A percentile compares a stretch with the other conserved stretches of the same genome.
phyloP scores from a whole-genome alignment of 2,113 vertebrate genomes.

The Pagrus major region DNA sequence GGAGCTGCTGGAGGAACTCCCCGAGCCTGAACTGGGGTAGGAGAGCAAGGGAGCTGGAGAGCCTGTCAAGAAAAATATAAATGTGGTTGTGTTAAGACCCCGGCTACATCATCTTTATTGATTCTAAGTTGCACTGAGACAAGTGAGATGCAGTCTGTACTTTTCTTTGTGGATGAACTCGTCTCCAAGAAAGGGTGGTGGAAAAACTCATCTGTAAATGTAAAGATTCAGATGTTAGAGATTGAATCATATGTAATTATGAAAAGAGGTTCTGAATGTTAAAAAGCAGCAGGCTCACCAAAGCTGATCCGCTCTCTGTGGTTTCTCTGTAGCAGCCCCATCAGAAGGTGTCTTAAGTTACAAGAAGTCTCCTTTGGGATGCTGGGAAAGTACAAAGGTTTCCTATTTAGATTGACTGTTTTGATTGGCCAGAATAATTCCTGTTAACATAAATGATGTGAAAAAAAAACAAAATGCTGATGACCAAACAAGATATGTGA shows the following conservation, averaged over 20 bases:
- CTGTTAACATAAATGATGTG: background rate
- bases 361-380: slow-evolving; percentile 94
- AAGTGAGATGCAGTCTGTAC: slow-evolving; percentile 80
- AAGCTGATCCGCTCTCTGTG: slow-evolving; percentile 93
- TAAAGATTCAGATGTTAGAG: slow-evolving; percentile 4
- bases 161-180: slow-evolving; percentile 90
- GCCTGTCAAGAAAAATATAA: slow-evolving; percentile 78
- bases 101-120: background rate
- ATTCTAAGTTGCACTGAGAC: background rate
- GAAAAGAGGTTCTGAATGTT: background rate
- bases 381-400: slow-evolving; percentile 77
- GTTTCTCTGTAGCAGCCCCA: slow-evolving; percentile 92
- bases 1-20: slow-evolving; percentile 92
- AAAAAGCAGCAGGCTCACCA: slow-evolving; percentile 80
- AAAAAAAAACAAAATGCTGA: background rate
- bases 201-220: slow-evolving; percentile 92
- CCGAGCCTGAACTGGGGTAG: slow-evolving; percentile 89
- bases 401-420: background rate
- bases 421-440: background rate
- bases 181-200: slow-evolving; percentile 93
- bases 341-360: slow-evolving; percentile 89
- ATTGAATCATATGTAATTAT: background rate
- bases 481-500: background rate
- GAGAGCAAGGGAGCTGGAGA: slow-evolving; percentile 88
- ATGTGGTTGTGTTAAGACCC: background rate